Evolutionary conservation across 2,888 invertebrate species (phyloP), one percentile per base, ranked within the genome.

Genomic region (Thera britannica): DNA sequence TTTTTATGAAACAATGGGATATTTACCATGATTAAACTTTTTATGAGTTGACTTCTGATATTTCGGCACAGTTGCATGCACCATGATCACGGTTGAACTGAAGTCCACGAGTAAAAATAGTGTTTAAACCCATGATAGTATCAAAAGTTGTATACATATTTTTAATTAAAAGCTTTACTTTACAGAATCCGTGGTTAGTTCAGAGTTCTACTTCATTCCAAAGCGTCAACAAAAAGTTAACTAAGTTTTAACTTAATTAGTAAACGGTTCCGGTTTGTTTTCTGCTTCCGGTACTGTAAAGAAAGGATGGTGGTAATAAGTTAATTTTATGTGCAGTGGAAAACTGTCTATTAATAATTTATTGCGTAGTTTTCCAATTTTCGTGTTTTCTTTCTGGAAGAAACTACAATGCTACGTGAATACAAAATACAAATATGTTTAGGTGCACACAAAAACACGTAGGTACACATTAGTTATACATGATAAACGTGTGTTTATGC

Each of bases 211-310:
- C 61, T 66, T 68, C 46, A 41, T 58, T 59, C 62, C 54, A 55
- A 58, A 46, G 60, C 58, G 64, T 70, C 71, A 68, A 68, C 69
- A 67, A 48, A 70, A 66, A 65, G 61, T 68, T 68, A 59, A 59
- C 58, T 49, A 64, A 73, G 60, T 71, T 71, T 68, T 59, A 58
- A 71, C 63, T 70, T 65, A 67, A 74, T 72, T 70, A 72, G 52
- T 46, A 54, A 41, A 59, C 38, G 63, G 49, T 62, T 64, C 35
- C 51, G 52, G 55, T 62, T n/a, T 44, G 48, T 46, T 48, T 34
- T 56, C 11, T 44, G 35, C 57, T 62, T 52, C 52, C 52, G 12
- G 35, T 55, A 34, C 41, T 55, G 5, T 56, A 60, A 59, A 46
- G 44, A n/a, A 55, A 41, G 56, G 36, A n/a, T 23, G 59, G 23